Base-by-base conservation (phyloP, 2,797 vertebrate species). In the Chloroceryle amazona region DNA sequence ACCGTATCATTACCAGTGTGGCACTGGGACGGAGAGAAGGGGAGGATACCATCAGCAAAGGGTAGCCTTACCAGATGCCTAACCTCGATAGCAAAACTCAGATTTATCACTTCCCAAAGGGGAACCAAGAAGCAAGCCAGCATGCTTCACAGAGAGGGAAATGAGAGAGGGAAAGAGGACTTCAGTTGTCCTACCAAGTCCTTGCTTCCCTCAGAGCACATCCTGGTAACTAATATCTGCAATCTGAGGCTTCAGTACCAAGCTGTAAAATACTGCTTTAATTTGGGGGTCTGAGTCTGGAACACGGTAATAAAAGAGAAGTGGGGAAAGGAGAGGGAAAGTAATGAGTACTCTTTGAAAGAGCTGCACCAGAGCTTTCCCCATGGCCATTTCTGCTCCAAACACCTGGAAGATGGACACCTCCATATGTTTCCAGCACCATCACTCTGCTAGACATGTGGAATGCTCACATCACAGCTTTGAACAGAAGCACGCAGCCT, bases 121-220 rank as follows among this genome's bases (percentile, higher is more conserved):
- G 61, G 66, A 95, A 91, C 65, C 62, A 79, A 61, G 83, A 87
- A 90, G 80, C 71, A 71, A 62, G 35, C 33, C 87, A 93, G 67
- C 41, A 39, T 49, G 63, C 90, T 81, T 46, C 29, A 73, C n/a
- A 22, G 52, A 78, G 84, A 26, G 7, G 35, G 44, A 86, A 94
- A 92, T 14, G 28, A 86, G 52, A 79, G 60, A 86, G 29, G 63
- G 63, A 90, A 73, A 51, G 37, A 61, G 82, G 68, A 66, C 86
- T 91, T 95, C 82, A 76, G 76, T 51, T 95, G 86, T 96, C 87
- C 92, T 96, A 89, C 94, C 89, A 96, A 95, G 93, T 86, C 82
- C 80, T 93, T 81, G 65, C 78, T 96, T 83, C 60, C 57, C 80
- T 81, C 51, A 57, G 62, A 96, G 63, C 31, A 79, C 1, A 1